phyloP scores from a whole-genome alignment of 2,888 invertebrate species.

The Yponomeuta evonymella region DNA sequence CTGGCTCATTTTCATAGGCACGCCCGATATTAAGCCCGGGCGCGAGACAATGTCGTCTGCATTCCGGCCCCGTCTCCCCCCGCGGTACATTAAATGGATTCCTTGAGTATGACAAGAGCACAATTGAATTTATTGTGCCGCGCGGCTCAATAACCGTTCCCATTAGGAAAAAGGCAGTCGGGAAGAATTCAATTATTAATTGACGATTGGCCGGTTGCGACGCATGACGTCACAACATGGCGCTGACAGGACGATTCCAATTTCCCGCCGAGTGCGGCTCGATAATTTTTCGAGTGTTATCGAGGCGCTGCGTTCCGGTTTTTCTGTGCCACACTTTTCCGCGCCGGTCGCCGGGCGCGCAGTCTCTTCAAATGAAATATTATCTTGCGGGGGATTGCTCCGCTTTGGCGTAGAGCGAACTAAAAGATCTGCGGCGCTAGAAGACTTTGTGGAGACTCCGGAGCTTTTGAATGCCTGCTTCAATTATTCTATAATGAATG shows the following conservation, averaged over 20 bases:
- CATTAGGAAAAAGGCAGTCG: conserved; percentile 58
- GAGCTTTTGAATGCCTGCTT: no score
- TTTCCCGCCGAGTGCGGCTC: conserved; percentile 32
- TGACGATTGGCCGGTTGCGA: conserved; percentile 31
- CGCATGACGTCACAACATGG: conserved; percentile 27
- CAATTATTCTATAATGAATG: no score
- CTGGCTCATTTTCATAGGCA: conserved; percentile 28
- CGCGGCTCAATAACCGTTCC: conserved; percentile 35
- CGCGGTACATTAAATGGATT: conserved; percentile 41
- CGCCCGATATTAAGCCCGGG: conserved; percentile 21
- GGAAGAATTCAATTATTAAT: conserved; percentile 44
- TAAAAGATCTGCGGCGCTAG: no score
- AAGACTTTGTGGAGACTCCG: no score
- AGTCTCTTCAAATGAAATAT: conserved; percentile 38
- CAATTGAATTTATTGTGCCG: conserved; percentile 46
- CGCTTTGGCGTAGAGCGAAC: conserved; percentile 13
- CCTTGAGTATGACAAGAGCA: conserved; percentile 37
- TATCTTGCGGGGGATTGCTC: conserved; percentile 21
- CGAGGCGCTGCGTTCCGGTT: conserved; percentile 13
- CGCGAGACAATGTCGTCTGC: conserved; percentile 33
- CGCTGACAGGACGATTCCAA: conserved; percentile 43
- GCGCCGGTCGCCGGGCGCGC: conserved; percentile 14
- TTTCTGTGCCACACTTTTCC: conserved; percentile 10
- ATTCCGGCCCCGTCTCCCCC: conserved; percentile 16
- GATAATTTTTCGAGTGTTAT: conserved; percentile 27